Percentiles rank a stretch among this genome's conserved stretches.
Evolutionary conservation across 2,888 invertebrate species (phyloP).

Genomic region (Lochmaea crataegi): DNA sequence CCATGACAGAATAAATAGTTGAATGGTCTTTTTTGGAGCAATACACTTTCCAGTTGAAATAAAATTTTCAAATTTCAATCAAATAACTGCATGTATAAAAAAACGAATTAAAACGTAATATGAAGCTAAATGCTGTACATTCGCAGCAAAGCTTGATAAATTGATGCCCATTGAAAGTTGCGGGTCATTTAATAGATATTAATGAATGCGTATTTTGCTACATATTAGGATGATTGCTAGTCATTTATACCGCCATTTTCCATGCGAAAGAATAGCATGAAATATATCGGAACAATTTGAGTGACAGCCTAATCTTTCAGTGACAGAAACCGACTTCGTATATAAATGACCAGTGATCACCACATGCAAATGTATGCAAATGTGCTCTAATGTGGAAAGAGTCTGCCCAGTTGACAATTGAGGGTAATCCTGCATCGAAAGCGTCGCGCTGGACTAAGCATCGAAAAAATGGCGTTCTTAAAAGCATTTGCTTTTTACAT

Average conservation of each 20-base stretch:
- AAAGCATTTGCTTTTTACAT: neutral
- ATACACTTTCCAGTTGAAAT: neutral
- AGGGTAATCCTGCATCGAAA: constrained; percentile 24
- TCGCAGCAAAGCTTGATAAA: constrained; percentile 37
- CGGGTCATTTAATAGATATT: constrained; percentile 50
- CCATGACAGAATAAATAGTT: too few species aligned
- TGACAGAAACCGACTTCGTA: constrained; percentile 62
- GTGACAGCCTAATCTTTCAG: constrained; percentile 64
- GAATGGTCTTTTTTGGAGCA: neutral
- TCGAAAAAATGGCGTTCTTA: constrained; percentile 1
- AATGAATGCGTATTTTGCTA: constrained; percentile 49
- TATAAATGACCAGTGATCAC: constrained; percentile 64
- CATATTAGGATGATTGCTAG: constrained; percentile 52
- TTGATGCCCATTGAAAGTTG: constrained; percentile 32
- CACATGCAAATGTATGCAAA: constrained; percentile 65
- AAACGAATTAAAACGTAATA: constrained; percentile 9
- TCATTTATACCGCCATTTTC: constrained; percentile 50
- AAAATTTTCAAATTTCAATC: constrained; percentile 3
- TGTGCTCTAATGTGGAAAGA: constrained; percentile 57
- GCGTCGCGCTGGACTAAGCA: constrained; percentile 6
- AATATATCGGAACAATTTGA: constrained; percentile 61
- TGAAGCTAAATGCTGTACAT: constrained; percentile 14
- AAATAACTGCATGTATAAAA: constrained; percentile 4
- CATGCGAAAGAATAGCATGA: constrained; percentile 54
- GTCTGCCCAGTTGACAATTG: constrained; percentile 54